These are phyloP conservation scores for Centropristis striata DNA, from an alignment of 2,113 vertebrate genomes.

Conservation along the genomic window DNA sequence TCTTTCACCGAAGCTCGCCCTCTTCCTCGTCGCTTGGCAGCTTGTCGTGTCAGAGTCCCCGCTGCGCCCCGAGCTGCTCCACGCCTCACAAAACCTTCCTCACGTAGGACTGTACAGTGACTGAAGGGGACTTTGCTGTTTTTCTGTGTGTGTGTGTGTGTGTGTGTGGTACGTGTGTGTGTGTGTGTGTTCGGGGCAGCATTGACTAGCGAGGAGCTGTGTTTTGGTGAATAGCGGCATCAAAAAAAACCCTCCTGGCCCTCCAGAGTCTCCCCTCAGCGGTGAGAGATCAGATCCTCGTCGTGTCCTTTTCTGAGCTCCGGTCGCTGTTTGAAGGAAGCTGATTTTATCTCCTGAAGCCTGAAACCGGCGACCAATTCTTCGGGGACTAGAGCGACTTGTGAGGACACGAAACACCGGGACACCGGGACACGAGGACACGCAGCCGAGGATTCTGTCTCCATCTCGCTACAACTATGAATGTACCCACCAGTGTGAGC, in stretches of 20 bases:
- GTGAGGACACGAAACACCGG: slow-evolving; percentile 48
- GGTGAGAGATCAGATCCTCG: slow-evolving; percentile 51
- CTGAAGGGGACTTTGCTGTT: slow-evolving; percentile 56
- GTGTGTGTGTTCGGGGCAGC: slow-evolving; percentile 61
- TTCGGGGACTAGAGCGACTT: not conserved
- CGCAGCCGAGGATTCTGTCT: slow-evolving; percentile 66
- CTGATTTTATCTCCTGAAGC: slow-evolving; percentile 6
- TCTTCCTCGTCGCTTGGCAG: slow-evolving; percentile 75
- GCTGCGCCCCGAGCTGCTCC: slow-evolving; percentile 65
- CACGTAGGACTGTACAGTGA: slow-evolving; percentile 59
- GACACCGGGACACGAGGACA: slow-evolving; percentile 34
- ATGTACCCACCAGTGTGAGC: slow-evolving; percentile 83
- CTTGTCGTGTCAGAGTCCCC: slow-evolving; percentile 73
- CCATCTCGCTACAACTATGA: slow-evolving; percentile 76
- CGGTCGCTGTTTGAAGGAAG: slow-evolving; percentile 16
- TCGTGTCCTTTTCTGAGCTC: slow-evolving; percentile 47
- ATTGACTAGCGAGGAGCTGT: slow-evolving; percentile 66
- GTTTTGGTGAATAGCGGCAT: slow-evolving; percentile 51
- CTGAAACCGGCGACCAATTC: not conserved
- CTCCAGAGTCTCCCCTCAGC: slow-evolving; percentile 17
- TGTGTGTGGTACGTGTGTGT: slow-evolving; percentile 2
- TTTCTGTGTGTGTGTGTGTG: slow-evolving; percentile 31
- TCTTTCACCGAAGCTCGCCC: slow-evolving; percentile 73
- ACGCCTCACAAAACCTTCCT: slow-evolving; percentile 57
- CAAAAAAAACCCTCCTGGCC: slow-evolving; percentile 32